Conservation (phyloP, 92 coral and sea anemone species). For the Chrysogorgia sp. region DNA sequence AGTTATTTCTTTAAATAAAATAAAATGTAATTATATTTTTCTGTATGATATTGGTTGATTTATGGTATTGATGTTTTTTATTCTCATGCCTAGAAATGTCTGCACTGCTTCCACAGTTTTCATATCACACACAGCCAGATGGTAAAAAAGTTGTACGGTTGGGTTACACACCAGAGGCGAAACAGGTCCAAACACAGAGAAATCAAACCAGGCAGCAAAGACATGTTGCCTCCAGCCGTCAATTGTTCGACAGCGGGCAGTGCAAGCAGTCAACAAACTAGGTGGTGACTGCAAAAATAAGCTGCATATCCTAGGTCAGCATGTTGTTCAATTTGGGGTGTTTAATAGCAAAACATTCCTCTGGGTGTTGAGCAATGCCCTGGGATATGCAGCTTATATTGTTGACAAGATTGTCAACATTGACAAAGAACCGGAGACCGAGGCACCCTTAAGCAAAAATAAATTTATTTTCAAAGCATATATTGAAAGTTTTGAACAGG, state of each 20-base stretch:
- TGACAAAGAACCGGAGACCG: no score
- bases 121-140: not conserved
- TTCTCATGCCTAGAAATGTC: no score
- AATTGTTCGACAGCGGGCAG: not conserved
- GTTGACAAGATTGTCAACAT: constrained; percentile 6
- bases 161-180: not conserved
- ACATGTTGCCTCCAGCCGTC: not conserved
- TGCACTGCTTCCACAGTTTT: not conserved
- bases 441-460: no score
- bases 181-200: constrained; percentile 1
- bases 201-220: not conserved
- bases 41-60: no score
- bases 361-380: constrained; percentile 17
- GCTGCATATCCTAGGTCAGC: constrained; percentile 1
- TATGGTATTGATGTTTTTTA: no score
- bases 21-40: no score
- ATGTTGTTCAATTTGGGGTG: constrained; percentile 9
- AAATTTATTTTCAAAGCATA: no score
- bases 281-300: constrained; percentile 5
- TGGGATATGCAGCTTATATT: constrained; percentile 9
- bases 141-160: not conserved
- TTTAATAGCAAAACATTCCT: constrained; percentile 15
- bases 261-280: not conserved
- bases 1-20: no score
- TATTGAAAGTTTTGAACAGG: no score